Base-by-base conservation (phyloP, 2,888 invertebrate species). In the Elysia crispata region DNA sequence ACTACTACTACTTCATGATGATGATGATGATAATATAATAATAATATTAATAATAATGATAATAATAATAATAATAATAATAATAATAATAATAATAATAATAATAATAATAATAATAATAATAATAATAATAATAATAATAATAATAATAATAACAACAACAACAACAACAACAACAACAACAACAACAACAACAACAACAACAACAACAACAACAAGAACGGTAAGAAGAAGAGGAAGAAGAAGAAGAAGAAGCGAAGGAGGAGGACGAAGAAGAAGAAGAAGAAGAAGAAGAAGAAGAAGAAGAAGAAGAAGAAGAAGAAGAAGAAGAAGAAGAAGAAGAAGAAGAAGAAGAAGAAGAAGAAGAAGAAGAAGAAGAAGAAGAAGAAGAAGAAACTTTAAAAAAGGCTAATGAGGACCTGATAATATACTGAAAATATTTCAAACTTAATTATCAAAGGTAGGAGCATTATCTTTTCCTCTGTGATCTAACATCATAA, bases 341-440 rank as follows among this genome's bases (percentile, higher is more conserved):
- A n/a, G n/a, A 28, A 49, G 33, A 76, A 25, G 49, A 50, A 28
- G 28, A 67, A 67, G 20, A 30, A 76, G 49, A 49, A 49, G 66
- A 28, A 76, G 49, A 66, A 30, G 3, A 1, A 76, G 62, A 60
- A 60, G 23, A 15, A 75, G 11, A 62, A 28, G 41, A n/a, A 18
- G 33, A 23, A 62, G 50, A 31, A 30, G 30, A 75, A 5, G 30
- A 64, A 11, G 23, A 75, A 62, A 28, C 20, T n/a, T 20, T n/a
- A 33, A 30, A 13, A 41, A 49, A 41, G 72, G 13, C n/a, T 41
- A 20, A 73, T 13, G 25, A 73, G 54, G 30, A 33, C 18, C 41
- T 20, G 70, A 6, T 6, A 20, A 30, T 20, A 41, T 20, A 20
- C 8, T 23, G 25, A 25, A 62, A 62, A 25, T 23, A 62, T n/a